Evolutionary conservation across 2,797 vertebrate genomes (phyloP).

Genomic region (Oryzias sinensis): DNA sequence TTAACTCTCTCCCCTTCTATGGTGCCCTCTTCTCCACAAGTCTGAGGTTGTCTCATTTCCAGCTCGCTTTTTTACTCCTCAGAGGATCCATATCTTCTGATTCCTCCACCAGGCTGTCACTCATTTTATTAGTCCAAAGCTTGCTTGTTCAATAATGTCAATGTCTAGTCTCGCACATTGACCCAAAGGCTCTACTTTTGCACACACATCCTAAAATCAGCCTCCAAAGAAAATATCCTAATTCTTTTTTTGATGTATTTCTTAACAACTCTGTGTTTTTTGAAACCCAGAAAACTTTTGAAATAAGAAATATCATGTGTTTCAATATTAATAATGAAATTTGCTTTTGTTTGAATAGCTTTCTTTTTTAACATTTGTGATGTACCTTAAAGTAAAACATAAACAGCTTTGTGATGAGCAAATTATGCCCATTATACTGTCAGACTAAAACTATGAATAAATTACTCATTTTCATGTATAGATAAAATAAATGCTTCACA

Average conservation of each 20-base stretch:
- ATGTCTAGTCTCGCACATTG: conserved; percentile 69
- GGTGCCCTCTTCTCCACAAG: too few species aligned
- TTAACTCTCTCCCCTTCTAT: conserved; percentile 56
- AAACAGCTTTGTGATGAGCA: too few species aligned
- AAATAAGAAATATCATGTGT: too few species aligned
- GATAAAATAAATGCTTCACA: too few species aligned
- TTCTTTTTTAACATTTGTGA: too few species aligned
- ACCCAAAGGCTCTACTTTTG: conserved; percentile 68
- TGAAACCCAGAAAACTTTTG: background rate
- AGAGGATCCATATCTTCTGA: conserved; percentile 78
- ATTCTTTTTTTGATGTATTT: conserved; percentile 13
- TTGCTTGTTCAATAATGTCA: conserved; percentile 74
- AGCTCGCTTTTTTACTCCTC: conserved; percentile 44
- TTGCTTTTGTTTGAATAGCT: too few species aligned
- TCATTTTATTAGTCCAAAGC: conserved; percentile 80
- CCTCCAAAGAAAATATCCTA: conserved; percentile 26
- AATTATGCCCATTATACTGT: too few species aligned
- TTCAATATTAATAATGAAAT: too few species aligned
- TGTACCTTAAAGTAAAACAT: too few species aligned
- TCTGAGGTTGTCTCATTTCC: conserved; percentile 54
- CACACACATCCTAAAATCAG: conserved; percentile 52
- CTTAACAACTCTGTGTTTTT: background rate
- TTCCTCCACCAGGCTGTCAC: conserved; percentile 73
- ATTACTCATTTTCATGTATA: too few species aligned
- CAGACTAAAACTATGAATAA: too few species aligned